phyloP scores from a whole-genome alignment of 2,888 invertebrate species.

The Mycalesis mineus region DNA sequence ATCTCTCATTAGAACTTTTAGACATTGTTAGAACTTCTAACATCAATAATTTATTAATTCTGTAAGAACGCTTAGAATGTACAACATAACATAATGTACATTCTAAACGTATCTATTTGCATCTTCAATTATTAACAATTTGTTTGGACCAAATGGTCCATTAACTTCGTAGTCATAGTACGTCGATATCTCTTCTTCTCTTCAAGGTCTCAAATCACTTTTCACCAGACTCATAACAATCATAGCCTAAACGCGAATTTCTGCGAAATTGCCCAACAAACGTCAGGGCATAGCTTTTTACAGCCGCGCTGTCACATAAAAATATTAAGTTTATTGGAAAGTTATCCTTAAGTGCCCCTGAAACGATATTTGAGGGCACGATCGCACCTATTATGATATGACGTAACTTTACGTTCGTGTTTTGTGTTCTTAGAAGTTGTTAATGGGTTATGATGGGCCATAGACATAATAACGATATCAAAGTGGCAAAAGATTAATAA shows the following conservation, averaged over 20 bases:
- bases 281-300: conserved; percentile 52
- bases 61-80: no score
- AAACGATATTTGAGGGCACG: conserved; percentile 40
- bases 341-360: conserved; percentile 48
- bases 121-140: no score
- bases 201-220: not conserved
- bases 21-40: no score
- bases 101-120: no score
- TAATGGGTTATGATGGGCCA: conserved; percentile 28
- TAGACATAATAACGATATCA: not conserved
- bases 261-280: conserved; percentile 49
- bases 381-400: conserved; percentile 42
- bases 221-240: conserved; percentile 41
- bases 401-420: conserved; percentile 30
- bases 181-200: not conserved
- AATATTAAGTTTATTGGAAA: conserved; percentile 64
- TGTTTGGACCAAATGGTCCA: not conserved
- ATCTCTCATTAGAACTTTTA: no score
- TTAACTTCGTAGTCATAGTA: not conserved
- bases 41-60: no score
- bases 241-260: conserved; percentile 47
- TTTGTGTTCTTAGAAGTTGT: conserved; percentile 41
- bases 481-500: not conserved
- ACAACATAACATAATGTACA: no score
- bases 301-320: conserved; percentile 56